These are phyloP conservation scores for Alaudala cheleensis DNA, from an alignment of 2,113 vertebrate species.

Conservation along the genomic window DNA sequence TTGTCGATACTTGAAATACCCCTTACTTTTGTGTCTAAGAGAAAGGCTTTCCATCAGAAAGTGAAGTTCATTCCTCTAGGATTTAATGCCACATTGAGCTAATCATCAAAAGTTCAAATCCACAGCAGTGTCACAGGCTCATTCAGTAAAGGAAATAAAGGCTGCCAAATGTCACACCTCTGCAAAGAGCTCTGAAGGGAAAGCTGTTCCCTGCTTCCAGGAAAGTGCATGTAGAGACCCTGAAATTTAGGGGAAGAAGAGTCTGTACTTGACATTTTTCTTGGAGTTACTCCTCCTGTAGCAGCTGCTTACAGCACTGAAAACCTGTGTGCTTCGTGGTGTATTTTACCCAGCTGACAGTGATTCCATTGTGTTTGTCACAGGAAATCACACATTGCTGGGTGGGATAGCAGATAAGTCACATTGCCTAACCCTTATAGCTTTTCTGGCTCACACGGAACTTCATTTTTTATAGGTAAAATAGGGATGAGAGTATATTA, in stretches of 20 bases:
- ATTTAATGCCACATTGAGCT: not conserved
- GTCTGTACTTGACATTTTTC: not conserved
- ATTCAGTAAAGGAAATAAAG: not conserved
- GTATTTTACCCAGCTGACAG: not conserved
- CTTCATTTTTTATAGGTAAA: not conserved
- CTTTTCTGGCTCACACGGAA: not conserved
- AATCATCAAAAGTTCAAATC: not conserved
- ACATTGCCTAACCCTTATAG: not conserved
- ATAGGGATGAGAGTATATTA: not conserved
- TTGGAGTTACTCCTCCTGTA: not conserved
- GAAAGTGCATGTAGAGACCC: not conserved
- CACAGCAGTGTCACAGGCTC: not conserved
- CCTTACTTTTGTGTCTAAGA: not conserved
- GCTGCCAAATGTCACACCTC: not conserved
- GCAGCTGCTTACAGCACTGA: not conserved
- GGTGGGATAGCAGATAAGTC: not conserved
- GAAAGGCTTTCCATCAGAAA: not conserved
- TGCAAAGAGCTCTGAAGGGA: not conserved
- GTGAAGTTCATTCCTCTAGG: not conserved
- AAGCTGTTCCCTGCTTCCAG: not conserved
- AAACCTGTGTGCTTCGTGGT: not conserved
- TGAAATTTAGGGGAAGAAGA: not conserved
- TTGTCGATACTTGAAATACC: fast-evolving
- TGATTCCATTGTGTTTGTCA: fast-evolving
- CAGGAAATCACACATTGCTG: not conserved